Evolutionary conservation across 1,140 invertebrate genomes (phyloP), one percentile per base, ranked within the genome.

Genomic region (Lutraria rhynchaena): DNA sequence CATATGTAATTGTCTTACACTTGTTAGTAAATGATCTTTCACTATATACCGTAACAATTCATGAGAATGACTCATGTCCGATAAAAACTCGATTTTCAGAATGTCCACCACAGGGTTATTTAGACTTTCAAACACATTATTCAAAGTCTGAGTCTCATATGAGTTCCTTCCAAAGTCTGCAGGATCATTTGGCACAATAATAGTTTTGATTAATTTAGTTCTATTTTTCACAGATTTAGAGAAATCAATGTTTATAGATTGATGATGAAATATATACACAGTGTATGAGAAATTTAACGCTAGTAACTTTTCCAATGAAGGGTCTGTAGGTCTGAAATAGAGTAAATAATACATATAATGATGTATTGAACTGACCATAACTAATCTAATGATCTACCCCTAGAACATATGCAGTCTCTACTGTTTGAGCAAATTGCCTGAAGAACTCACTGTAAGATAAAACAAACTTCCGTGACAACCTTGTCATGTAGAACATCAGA

Each of bases 121-220:
- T 24, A 89, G 67, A 22, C 57, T 69, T 4, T 76, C 67, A 80
- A 89, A 86, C 17, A 89, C 81, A 69, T 85, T 86, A 71, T 91
- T 91, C 1, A 91, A 15, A 17, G 90, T 91, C 70, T 88, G 87
- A 57, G 87, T 89, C 22, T 87, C 86, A 76, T 84, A 91, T 1
- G 90, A 90, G 77, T 91, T 91, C 11, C 90, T 80, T 27, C 88
- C 84, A 83, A 89, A 91, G 69, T 91, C 90, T 41, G 90, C 84
- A 13, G 89, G 89, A 75, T 91, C 89, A 81, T 91, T 91, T 37
- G 90, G 87, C 29, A 91, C 89, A 57, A 91, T 85, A 11, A 75
- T 65, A 27, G 86, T 87, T 37, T 85, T 83, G 24, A 86, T 77
- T 33, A 85, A n/a, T 51, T 76, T 67, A 37, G 87, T 88, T 61